phyloP scores from a whole-genome alignment of 2,113 vertebrate genomes.

The Gila orcuttii region DNA sequence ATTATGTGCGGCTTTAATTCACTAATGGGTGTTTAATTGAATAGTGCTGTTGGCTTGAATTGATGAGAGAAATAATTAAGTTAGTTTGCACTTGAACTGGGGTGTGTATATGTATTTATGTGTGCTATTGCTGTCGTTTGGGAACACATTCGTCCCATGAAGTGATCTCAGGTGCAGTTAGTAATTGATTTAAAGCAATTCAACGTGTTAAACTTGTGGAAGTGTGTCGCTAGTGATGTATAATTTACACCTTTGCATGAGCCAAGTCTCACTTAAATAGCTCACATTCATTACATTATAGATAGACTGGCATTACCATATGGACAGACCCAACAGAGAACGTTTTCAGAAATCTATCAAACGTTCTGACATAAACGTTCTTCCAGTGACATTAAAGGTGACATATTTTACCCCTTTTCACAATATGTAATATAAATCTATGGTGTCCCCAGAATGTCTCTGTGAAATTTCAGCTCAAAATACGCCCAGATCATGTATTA shows the following conservation, averaged over 20 bases:
- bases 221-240: background rate
- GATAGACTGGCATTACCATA: no score
- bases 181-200: background rate
- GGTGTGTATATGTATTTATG: background rate
- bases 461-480: no score
- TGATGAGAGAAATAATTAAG: background rate
- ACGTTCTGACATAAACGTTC: no score
- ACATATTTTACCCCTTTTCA: no score
- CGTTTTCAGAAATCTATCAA: no score
- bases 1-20: background rate
- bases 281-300: no score
- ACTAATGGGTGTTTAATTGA: constrained; percentile 38
- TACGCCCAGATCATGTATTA: no score
- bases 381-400: no score
- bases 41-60: background rate
- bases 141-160: background rate
- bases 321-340: no score
- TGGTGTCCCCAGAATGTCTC: no score
- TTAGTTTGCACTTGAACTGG: background rate
- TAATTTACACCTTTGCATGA: background rate
- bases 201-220: background rate
- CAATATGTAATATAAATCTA: no score
- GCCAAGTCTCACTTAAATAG: background rate
- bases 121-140: background rate
- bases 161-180: background rate